Conservation (phyloP, 2,797 vertebrate genomes). For the Botia almorhae region DNA sequence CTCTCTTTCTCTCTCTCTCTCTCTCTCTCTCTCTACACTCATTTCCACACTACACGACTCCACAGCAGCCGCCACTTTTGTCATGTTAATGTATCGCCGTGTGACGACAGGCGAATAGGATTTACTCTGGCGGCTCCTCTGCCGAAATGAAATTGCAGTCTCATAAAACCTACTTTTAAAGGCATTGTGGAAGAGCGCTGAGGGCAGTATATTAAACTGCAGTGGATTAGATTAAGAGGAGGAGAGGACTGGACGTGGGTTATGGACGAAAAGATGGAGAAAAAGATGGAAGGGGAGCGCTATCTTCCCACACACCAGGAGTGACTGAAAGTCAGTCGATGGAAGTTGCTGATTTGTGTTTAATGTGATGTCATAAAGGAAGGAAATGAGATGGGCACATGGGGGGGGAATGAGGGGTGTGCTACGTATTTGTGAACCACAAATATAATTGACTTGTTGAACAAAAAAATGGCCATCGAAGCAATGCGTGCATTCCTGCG, state of each 20-base stretch:
- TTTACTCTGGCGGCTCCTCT: conserved; percentile 77
- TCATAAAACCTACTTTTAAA: conserved; percentile 84
- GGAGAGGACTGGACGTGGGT: conserved; percentile 46
- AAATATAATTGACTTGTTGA: conserved; percentile 36
- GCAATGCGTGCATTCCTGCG: conserved; percentile 25
- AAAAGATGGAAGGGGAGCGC: conserved; percentile 52
- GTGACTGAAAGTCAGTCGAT: conserved; percentile 64
- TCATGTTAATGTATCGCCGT: conserved; percentile 81
- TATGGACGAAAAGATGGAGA: conserved; percentile 53
- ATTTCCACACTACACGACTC: conserved; percentile 62
- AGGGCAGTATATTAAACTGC: conserved; percentile 81
- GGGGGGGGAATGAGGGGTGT: conserved; percentile 22
- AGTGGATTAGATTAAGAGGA: conserved; percentile 74
- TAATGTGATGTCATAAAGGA: conserved; percentile 56
- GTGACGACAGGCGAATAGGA: conserved; percentile 80
- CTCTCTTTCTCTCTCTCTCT: neutral
- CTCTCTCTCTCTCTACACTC: neutral
- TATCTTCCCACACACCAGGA: conserved; percentile 60
- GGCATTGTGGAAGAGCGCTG: conserved; percentile 79
- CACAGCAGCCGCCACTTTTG: conserved; percentile 74
- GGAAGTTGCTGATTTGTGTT: conserved; percentile 55
- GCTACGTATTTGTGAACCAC: conserved; percentile 21
- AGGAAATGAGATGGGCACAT: conserved; percentile 46
- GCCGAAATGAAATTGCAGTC: conserved; percentile 80
- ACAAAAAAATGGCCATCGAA: conserved; percentile 37